A percentile compares a stretch with the other conserved stretches of the same genome.
Evolutionary conservation across 2,113 vertebrate species (phyloP).

Genomic region (Trogon surrucura): DNA sequence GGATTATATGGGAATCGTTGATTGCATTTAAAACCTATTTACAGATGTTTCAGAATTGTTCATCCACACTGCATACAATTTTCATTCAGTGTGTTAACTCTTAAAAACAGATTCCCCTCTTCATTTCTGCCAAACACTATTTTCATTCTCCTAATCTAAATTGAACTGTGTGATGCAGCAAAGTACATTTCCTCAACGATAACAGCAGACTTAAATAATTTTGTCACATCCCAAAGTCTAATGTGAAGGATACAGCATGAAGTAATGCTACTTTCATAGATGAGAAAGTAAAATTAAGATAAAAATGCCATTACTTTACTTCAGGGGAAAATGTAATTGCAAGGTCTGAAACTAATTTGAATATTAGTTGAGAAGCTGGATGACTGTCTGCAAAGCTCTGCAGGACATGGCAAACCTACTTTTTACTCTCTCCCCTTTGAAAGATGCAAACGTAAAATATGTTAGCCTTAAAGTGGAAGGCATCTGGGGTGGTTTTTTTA

Average conservation of each 20-base stretch:
- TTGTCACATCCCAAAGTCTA: constrained; percentile 16
- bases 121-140: not conserved
- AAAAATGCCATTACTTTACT: constrained; percentile 40
- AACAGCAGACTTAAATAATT: not conserved
- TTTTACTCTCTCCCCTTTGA: not conserved
- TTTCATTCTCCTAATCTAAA: constrained; percentile 48
- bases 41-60: not conserved
- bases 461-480: not conserved
- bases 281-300: constrained; percentile 49
- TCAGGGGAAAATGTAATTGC: constrained; percentile 38
- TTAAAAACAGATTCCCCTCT: constrained; percentile 7
- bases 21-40: not conserved
- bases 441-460: not conserved
- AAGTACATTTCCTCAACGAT: constrained; percentile 30
- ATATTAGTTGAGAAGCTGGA: constrained; percentile 42
- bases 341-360: constrained; percentile 33
- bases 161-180: constrained; percentile 25
- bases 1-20: not conserved
- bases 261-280: constrained; percentile 15
- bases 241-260: constrained; percentile 14
- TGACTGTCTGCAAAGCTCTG: not conserved
- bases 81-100: not conserved
- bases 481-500: not conserved
- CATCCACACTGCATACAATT: not conserved
- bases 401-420: not conserved